Percentiles rank a stretch among this genome's conserved stretches.
phyloP scores from a whole-genome alignment of 2,888 invertebrate genomes.

The Ectobius pallidus region DNA sequence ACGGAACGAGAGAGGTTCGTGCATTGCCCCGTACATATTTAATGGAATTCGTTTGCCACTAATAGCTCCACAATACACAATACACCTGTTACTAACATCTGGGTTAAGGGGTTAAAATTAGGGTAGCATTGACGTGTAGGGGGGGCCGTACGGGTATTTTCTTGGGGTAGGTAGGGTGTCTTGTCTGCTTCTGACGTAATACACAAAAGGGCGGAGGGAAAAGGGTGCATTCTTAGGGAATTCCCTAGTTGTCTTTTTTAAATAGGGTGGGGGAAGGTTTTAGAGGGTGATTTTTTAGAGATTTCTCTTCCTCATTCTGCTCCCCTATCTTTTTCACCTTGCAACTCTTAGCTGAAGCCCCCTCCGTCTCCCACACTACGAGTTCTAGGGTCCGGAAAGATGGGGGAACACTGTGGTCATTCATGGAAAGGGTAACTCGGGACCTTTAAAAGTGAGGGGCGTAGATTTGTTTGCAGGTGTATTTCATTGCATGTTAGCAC shows the following conservation, averaged over 20 bases:
- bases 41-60: background rate
- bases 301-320: conserved; percentile 12
- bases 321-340: conserved; percentile 23
- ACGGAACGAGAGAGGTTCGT: background rate
- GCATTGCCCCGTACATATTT: background rate
- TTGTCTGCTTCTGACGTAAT: conserved; percentile 10
- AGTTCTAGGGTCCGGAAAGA: conserved; percentile 14
- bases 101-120: conserved; percentile 38
- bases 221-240: conserved; percentile 26
- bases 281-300: conserved; percentile 14
- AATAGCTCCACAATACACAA: background rate
- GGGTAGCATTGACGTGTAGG: conserved; percentile 26
- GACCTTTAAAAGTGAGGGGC: conserved; percentile 10
- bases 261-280: conserved; percentile 1
- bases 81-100: conserved; percentile 24
- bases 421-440: conserved; percentile 3
- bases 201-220: conserved; percentile 22
- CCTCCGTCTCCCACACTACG: conserved; percentile 8
- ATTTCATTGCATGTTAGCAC: background rate
- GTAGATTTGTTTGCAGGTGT: background rate
- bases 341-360: background rate
- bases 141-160: conserved; percentile 15
- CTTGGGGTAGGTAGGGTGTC: conserved; percentile 22
- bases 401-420: conserved; percentile 21
- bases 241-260: conserved; percentile 18